Evolutionary conservation across 35 echinoderm and acorn worm genomes (phyloP).

Genomic region (Eucidaris tribuloides): DNA sequence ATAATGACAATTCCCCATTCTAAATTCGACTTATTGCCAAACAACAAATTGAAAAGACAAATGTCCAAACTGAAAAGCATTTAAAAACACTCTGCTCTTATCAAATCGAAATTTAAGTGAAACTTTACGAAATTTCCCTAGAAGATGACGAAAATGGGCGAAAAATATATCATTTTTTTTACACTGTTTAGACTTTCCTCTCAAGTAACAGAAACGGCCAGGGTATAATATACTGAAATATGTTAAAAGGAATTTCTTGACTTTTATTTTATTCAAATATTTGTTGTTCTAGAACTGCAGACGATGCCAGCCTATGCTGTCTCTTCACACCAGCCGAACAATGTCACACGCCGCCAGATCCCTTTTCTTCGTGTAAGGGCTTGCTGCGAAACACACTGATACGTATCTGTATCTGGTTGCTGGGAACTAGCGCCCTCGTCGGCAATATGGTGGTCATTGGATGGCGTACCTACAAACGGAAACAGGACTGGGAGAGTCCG

Average conservation of each 20-base stretch:
- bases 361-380: slow-evolving; percentile 48
- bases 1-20: no score
- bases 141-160: no score
- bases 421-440: slow-evolving; percentile 27
- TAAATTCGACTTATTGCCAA: no score
- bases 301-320: slow-evolving; percentile 39
- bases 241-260: not conserved
- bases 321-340: not conserved
- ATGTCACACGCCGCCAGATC: slow-evolving; percentile 28
- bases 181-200: not conserved
- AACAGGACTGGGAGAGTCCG: not conserved
- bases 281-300: slow-evolving; percentile 22
- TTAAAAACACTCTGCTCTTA: no score
- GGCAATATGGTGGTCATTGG: slow-evolving; percentile 36
- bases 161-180: not conserved
- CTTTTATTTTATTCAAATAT: not conserved
- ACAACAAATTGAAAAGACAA: no score
- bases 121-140: no score
- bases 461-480: slow-evolving; percentile 22
- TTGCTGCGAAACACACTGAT: slow-evolving; percentile 26
- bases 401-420: slow-evolving; percentile 33
- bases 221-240: not conserved
- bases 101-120: not conserved
- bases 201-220: no score
- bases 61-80: no score